Conservation (phyloP, 2,888 invertebrate genomes). For the Drosophila villosipedis region DNA sequence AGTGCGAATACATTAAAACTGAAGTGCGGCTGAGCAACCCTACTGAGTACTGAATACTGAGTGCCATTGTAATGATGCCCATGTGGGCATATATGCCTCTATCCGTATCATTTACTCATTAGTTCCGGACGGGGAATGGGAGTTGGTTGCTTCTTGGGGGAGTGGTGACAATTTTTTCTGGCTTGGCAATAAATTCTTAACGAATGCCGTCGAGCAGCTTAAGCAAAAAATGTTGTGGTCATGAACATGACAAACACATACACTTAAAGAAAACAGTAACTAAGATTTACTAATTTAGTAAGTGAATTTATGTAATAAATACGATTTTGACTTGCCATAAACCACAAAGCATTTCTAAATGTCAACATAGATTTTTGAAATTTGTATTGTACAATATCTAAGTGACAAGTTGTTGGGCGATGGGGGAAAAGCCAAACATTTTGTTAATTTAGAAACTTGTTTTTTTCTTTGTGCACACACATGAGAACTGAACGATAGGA, state of each 20-base stretch:
- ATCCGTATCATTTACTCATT: constrained; percentile 71
- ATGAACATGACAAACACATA: constrained; percentile 34
- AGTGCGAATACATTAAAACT: constrained; percentile 81
- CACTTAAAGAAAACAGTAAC: constrained; percentile 6
- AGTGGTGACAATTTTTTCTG: constrained; percentile 59
- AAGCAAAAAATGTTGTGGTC: constrained; percentile 26
- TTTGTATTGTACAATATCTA: background rate
- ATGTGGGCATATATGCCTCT: constrained; percentile 1
- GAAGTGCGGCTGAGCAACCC: constrained; percentile 51
- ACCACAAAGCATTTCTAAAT: background rate
- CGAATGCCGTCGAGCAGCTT: constrained; percentile 9
- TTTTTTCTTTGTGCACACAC: background rate
- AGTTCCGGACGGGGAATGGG: constrained; percentile 19
- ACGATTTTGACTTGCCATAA: background rate
- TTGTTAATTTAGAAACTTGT: background rate
- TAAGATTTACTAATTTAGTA: background rate
- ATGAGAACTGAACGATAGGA: constrained; percentile 11
- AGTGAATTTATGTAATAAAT: background rate
- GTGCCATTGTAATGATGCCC: constrained; percentile 1
- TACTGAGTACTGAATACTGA: constrained; percentile 9
- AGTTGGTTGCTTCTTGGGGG: background rate
- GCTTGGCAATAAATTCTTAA: constrained; percentile 64
- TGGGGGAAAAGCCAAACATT: background rate
- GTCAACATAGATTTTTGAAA: background rate
- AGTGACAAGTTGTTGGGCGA: background rate